Evolutionary conservation across 2,113 vertebrate species (phyloP), one percentile per base, ranked within the genome.

Genomic region (Anarhynchus alexandrinus): DNA sequence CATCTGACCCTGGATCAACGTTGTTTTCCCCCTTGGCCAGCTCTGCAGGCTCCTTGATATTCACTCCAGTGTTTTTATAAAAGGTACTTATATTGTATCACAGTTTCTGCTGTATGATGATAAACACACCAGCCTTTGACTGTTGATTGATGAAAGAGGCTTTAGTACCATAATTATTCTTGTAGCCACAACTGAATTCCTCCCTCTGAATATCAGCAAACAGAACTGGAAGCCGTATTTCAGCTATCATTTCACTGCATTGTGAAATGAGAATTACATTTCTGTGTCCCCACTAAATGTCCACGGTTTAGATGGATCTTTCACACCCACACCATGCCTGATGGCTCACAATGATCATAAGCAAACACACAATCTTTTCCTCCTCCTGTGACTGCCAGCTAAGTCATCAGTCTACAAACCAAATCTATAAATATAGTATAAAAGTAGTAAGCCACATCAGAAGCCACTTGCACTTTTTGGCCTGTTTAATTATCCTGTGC

Each of bases 201-300:
- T 76, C 17, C 71, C 57, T 78, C 42, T 47, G 36, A 92, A n/a
- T 8, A 77, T 10, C n/a, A 88, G 34, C 36, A 79, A 83, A 73
- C 14, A 74, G 51, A 90, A 71, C 11, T 7, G 36, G 17, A 90
- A 80, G 57, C 25, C 11, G 2, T 54, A 82, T 30, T 84, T 36
- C 59, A 78, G 7, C 8, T 59, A 25, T 22, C 21, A 51, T 51
- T 89, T 83, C 58, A 89, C 15, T 43, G 17, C 3, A 66, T 49
- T 6, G 2, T 73, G 42, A 78, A 92, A 82, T 21, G 2, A 52
- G 13, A 80, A 69, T 23, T 57, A 78, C 72, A 9, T 54, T 80
- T 55, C n/a, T 59, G 0, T 9, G 64, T 19, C 15, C 8, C 38
- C 11, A 59, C 19, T 51, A 45, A 77, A 49, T 0, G 1, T 38